Evolutionary conservation across 2,797 vertebrate species (phyloP).

Genomic region (Typhlichthys eigenmanni): DNA sequence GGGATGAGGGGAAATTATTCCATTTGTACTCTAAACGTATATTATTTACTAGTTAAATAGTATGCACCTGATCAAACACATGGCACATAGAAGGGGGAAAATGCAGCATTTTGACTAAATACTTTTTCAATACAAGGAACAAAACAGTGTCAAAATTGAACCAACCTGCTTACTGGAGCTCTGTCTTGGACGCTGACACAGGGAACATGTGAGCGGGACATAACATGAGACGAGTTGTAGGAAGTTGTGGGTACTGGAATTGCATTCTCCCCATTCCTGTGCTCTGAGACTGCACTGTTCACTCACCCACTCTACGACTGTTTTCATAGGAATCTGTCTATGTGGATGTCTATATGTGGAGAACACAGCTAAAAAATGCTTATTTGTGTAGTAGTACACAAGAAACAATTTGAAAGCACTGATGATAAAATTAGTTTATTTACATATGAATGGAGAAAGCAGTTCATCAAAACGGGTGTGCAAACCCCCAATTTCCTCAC

Average conservation of each 20-base stretch:
- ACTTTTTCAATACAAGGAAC: no score
- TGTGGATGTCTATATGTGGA: conserved; percentile 22
- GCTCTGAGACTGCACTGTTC: conserved; percentile 74
- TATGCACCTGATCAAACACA: neutral
- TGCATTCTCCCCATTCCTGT: conserved; percentile 79
- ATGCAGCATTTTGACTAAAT: neutral
- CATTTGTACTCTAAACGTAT: neutral
- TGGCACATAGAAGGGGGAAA: no score
- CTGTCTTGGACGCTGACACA: conserved; percentile 41
- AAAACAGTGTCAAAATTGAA: conserved; percentile 30
- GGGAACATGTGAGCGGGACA: conserved; percentile 43
- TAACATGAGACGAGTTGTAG: conserved; percentile 46
- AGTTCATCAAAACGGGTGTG: conserved; percentile 44
- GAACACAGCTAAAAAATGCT: neutral
- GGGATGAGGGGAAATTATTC: conserved; percentile 9
- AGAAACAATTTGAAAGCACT: conserved; percentile 13
- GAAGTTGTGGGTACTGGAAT: conserved; percentile 71
- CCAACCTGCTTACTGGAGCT: conserved; percentile 66
- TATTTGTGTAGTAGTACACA: conserved; percentile 13
- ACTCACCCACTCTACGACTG: conserved; percentile 66
- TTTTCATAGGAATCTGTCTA: conserved; percentile 38
- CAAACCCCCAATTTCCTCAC: conserved; percentile 38
- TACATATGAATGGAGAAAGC: conserved; percentile 53
- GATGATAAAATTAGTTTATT: conserved; percentile 58
- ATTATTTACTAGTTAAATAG: neutral